phyloP scores from a whole-genome alignment of 1,140 invertebrate species.

The Tribolium castaneum region DNA sequence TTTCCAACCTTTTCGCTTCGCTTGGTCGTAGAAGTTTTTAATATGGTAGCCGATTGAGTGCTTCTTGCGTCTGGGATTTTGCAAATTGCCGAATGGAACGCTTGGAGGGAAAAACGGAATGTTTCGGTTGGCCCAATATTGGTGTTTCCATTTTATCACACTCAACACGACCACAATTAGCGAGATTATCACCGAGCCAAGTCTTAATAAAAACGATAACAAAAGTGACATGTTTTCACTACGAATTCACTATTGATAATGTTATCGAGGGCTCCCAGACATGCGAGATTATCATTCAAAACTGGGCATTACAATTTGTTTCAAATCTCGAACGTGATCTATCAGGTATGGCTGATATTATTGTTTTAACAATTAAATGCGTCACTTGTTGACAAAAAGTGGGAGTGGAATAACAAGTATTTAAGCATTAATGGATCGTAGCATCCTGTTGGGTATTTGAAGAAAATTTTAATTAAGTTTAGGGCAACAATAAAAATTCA shows the following conservation, averaged over 20 bases:
- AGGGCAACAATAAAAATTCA: too few relatives aligned
- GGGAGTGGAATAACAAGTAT: not conserved
- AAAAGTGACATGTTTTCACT: constrained; percentile 1
- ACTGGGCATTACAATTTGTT: not conserved
- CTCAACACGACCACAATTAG: not conserved
- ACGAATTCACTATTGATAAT: not conserved
- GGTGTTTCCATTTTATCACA: constrained; percentile 38
- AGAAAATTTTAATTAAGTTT: not conserved
- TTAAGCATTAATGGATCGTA: not conserved
- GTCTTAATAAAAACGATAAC: not conserved
- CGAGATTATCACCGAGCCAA: not conserved
- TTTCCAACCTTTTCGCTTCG: constrained; percentile 46
- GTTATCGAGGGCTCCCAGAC: not conserved
- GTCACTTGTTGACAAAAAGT: not conserved
- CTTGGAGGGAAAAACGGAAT: constrained; percentile 19
- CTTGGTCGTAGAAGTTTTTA: constrained; percentile 40
- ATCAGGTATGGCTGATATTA: not conserved
- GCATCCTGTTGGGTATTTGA: not conserved
- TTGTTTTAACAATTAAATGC: not conserved
- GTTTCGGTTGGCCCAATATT: constrained; percentile 39
- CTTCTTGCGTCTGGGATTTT: constrained; percentile 38
- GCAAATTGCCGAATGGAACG: constrained; percentile 46
- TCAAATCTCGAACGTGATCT: not conserved
- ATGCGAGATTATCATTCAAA: not conserved
- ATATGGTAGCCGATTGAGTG: constrained; percentile 39